Evolutionary conservation across 2,113 vertebrate genomes (phyloP).

Genomic region (Thryonomys swinderianus): DNA sequence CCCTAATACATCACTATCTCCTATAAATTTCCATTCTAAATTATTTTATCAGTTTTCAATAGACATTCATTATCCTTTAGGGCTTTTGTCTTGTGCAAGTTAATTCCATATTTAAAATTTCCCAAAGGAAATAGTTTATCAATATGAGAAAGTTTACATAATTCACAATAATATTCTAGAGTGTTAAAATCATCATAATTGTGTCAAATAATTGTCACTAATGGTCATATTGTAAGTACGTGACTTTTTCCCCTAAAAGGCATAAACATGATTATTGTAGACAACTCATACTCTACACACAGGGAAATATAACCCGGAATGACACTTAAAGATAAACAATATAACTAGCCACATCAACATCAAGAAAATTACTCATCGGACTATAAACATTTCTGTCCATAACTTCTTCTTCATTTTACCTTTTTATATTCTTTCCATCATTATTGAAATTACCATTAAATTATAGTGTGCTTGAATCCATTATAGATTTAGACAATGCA

Average conservation of each 20-base stretch:
- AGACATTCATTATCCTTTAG: background rate
- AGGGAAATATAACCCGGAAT: background rate
- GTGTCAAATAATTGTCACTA: background rate
- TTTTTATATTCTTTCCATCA: background rate
- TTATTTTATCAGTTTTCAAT: background rate
- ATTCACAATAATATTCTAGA: background rate
- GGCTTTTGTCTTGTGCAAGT: background rate
- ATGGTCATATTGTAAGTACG: background rate
- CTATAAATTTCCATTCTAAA: background rate
- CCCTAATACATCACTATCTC: background rate
- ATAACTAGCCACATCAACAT: background rate
- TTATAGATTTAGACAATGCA: background rate
- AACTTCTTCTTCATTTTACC: background rate
- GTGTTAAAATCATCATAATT: background rate
- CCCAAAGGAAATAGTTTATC: background rate
- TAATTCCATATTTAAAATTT: background rate
- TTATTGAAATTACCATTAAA: background rate
- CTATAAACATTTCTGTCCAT: background rate
- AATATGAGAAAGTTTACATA: background rate
- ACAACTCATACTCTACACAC: background rate
- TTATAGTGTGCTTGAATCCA: background rate
- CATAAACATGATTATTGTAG: background rate
- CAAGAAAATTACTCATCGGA: background rate
- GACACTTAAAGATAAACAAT: background rate
- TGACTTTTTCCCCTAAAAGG: background rate